Conservation (phyloP, 2,113 vertebrate genomes). For the Xenus cinereus region DNA sequence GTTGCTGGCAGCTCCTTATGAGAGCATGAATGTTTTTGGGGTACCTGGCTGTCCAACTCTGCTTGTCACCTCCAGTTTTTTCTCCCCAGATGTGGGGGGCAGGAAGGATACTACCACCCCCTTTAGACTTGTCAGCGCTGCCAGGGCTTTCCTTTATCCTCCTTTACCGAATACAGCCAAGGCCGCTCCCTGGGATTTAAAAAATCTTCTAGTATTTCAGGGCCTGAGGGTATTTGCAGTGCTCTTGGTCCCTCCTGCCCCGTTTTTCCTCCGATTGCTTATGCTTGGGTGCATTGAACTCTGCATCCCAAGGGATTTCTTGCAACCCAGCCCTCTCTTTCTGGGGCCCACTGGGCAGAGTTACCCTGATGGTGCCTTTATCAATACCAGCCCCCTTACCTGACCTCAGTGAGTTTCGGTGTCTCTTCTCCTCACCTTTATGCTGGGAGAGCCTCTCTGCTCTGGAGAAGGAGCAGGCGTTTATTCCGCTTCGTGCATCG, state of each 20-base stretch:
- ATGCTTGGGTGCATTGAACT: background rate
- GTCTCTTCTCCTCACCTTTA: background rate
- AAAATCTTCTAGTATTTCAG: conserved; percentile 38
- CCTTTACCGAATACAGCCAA: background rate
- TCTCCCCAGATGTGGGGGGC: background rate
- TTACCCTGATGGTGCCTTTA: background rate
- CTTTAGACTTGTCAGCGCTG: background rate
- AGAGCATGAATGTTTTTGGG: background rate
- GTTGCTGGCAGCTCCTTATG: background rate
- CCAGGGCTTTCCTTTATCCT: conserved; percentile 5
- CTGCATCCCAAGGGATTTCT: background rate
- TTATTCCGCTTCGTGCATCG: accelerated
- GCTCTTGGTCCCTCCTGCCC: background rate
- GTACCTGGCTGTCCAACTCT: background rate
- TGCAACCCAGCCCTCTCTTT: background rate
- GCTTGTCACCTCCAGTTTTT: background rate
- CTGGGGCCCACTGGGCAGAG: background rate
- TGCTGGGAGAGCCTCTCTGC: background rate
- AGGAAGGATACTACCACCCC: background rate
- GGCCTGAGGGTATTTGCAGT: background rate
- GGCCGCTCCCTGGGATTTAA: conserved; percentile 4
- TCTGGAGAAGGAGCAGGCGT: background rate
- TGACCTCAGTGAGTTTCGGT: background rate
- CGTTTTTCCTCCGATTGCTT: background rate
- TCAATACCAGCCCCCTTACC: background rate